phyloP scores from a whole-genome alignment of 2,888 invertebrate species.

The Polyommatus iphigenia region DNA sequence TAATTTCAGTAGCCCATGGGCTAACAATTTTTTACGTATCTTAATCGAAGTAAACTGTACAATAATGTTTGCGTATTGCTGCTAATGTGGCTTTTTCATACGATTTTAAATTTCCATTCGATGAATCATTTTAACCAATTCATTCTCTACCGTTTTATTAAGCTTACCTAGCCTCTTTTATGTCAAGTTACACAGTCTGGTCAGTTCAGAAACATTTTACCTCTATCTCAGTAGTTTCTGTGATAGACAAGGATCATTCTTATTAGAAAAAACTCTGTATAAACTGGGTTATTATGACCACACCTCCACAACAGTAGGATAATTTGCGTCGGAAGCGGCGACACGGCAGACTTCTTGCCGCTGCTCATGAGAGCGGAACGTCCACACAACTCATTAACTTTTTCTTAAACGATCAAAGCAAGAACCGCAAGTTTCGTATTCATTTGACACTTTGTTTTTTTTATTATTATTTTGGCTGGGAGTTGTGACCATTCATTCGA shows the following conservation, averaged over 20 bases:
- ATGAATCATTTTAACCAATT: too few species aligned
- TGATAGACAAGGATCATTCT: neutral
- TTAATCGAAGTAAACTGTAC: too few species aligned
- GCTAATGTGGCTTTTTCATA: too few species aligned
- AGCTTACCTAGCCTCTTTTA: too few species aligned
- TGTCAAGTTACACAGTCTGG: too few species aligned
- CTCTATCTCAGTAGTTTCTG: neutral
- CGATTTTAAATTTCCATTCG: too few species aligned
- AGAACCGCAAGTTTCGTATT: neutral
- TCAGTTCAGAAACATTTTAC: too few species aligned
- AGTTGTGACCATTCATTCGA: neutral
- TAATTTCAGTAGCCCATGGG: too few species aligned
- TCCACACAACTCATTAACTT: constrained; percentile 45
- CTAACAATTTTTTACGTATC: too few species aligned
- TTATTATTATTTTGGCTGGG: neutral
- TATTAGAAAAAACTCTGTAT: neutral
- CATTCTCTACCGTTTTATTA: too few species aligned
- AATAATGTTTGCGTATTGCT: too few species aligned
- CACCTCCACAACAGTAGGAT: neutral
- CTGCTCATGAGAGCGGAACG: constrained; percentile 72
- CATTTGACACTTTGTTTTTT: neutral
- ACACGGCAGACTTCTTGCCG: constrained; percentile 58
- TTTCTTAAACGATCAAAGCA: constrained; percentile 35
- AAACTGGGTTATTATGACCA: neutral
- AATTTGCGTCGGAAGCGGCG: constrained; percentile 58